Percentiles rank a stretch among this genome's conserved stretches.
Conservation (phyloP, 2,888 invertebrate species). For the Xanthia icteritia region DNA sequence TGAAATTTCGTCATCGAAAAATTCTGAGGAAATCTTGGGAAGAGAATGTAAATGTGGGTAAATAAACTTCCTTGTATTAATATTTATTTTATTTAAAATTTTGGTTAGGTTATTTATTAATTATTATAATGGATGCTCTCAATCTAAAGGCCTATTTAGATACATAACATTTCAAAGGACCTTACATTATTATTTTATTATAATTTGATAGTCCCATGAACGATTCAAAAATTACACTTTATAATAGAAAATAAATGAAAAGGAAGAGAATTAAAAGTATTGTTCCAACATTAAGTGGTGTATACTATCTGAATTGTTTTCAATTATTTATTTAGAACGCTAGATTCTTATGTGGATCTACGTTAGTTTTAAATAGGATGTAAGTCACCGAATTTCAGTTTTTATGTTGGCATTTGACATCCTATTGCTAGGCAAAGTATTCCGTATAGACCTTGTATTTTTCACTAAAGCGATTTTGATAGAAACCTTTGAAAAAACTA, state of each 20-base stretch:
- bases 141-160: conserved; percentile 1
- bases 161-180: too few species aligned
- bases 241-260: conserved; percentile 26
- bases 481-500: neutral
- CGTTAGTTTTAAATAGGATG: conserved; percentile 45
- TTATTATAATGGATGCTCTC: neutral
- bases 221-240: conserved; percentile 28
- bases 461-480: too few species aligned
- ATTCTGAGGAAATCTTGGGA: neutral
- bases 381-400: conserved; percentile 51
- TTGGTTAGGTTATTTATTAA: too few species aligned
- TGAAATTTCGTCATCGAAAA: neutral
- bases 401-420: conserved; percentile 34
- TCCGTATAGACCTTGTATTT: neutral
- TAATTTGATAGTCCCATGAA: neutral
- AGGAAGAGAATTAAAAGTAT: conserved; percentile 38
- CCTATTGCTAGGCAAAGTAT: conserved; percentile 23
- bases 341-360: conserved; percentile 52
- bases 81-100: neutral
- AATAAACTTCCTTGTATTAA: neutral
- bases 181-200: neutral
- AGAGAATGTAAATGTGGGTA: neutral
- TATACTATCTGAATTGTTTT: conserved; percentile 40
- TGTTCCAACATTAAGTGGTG: conserved; percentile 33
- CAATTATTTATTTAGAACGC: conserved; percentile 59